Evolutionary conservation across 2,888 invertebrate species (phyloP), one percentile per base, ranked within the genome.

Genomic region (Cephus runcator): DNA sequence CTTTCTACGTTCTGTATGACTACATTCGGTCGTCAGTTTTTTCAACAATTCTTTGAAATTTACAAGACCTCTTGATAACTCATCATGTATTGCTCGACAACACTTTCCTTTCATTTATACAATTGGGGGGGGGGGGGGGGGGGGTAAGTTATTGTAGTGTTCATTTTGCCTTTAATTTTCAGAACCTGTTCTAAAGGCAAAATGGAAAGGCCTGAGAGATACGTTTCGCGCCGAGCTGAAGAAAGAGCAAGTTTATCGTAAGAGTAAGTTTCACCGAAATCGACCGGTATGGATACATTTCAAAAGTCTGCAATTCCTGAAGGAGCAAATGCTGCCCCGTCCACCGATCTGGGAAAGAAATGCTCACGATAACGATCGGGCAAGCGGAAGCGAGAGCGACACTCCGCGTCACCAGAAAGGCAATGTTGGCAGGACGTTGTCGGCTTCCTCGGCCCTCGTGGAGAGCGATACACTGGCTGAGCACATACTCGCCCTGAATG

Each of bases 141-240:
- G 6, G 15, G 15, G 12, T 36, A 40, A 15, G 15, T 15, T 4
- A 40, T 15, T 15, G 40, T 6, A 40, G 15, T 40, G 40, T 15
- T 40, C 12, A 35, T 35, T 35, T 35, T 35, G 4, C 1, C 15
- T 40, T 15, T 40, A 15, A 40, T 40, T 40, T 40, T 40, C 85
- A 90, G 90, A 89, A 69, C 87, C 89, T 73, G 85, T 87, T 34
- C 79, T 90, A 30, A 90, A 90, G 81, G 87, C 88, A 1, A 91
- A 91, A 79, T 92, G 92, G 92, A 92, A 91, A 80, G 90, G 91
- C 30, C 83, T 92, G 15, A 83, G 92, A 34, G 92, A 92, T 76
- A 92, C 91, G 0, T 92, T 91, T 80, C 89, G 92, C 3, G 90
- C 90, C 4, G 92, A 92, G 74, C 77, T 92, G 34, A 91, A 91